These are phyloP conservation scores for Epicampocera succincta DNA, from an alignment of 2,888 invertebrate species.

Conservation along the genomic window DNA sequence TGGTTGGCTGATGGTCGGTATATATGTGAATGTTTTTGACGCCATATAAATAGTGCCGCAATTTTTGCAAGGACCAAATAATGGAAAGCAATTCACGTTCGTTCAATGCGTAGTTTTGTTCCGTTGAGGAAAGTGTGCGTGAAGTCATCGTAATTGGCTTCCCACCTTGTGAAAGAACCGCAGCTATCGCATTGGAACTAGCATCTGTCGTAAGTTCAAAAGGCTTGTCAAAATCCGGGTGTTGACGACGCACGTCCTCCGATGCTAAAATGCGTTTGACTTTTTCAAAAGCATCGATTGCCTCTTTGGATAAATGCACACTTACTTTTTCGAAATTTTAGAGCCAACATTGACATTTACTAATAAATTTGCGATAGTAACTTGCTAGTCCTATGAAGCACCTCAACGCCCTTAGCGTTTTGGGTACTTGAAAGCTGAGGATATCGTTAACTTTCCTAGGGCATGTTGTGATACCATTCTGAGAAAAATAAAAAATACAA, in stretches of 20 bases:
- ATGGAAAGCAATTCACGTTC: conserved; percentile 32
- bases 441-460: conserved; percentile 41
- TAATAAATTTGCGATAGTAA: conserved; percentile 46
- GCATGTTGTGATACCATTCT: conserved; percentile 37
- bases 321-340: conserved; percentile 36
- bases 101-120: conserved; percentile 31
- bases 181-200: conserved; percentile 34
- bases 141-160: not conserved
- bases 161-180: conserved; percentile 33
- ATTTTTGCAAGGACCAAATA: conserved; percentile 37
- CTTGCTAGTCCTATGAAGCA: conserved; percentile 44
- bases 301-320: conserved; percentile 22
- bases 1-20: conserved; percentile 41
- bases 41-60: conserved; percentile 36
- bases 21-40: conserved; percentile 37
- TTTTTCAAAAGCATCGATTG: conserved; percentile 9
- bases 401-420: conserved; percentile 42
- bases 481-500: conserved; percentile 47
- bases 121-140: conserved; percentile 10
- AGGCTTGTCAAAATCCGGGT: conserved; percentile 60
- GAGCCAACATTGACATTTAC: conserved; percentile 45
- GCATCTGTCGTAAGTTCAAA: conserved; percentile 63
- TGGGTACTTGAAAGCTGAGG: conserved; percentile 42
- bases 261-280: conserved; percentile 23
- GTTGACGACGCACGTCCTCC: conserved; percentile 32